Evolutionary conservation across 2,797 vertebrate genomes (phyloP), one percentile per base, ranked within the genome.

Genomic region (Pseudomugil gertrudae): DNA sequence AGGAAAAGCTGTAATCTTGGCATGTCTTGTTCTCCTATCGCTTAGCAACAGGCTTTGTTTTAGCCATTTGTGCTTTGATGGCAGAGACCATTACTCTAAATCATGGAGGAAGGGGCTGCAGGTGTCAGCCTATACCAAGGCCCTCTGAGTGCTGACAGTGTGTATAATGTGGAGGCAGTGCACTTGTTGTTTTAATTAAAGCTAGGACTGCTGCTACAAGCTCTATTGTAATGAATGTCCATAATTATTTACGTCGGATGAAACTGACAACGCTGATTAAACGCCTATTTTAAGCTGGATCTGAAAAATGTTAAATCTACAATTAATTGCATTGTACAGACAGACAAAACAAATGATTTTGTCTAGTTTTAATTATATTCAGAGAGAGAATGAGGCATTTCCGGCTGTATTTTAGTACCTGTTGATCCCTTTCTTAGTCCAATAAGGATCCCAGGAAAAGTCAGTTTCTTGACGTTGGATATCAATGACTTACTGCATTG

Each of bases 1-100:
- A 87, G 66, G 74, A 66, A 71, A 74, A 66, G 69, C 66, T 66
- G 84, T 80, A 77, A 78, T 87, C 76, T 75, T 68, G 67, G 78
- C 69, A 56, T 48, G 15, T 83, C 80, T 72, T 78, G 36, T 57
- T 70, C 65, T 65, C 65, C 73, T 58, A 84, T 85, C n/a, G 73
- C 90, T 82, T 86, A 92, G 86, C 86, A 89, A 91, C 87, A 86
- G 86, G 76, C 80, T 3, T 8, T 43, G 72, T 53, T 81, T 79
- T 43, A 72, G 79, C 74, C 80, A 74, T 72, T 79, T 76, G 75
- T 47, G 2, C 55, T 19, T n/a, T 35, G 38, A 60, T 36, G 36
- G 36, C 48, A 23, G 45, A 74, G 78, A 74, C 74, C 79, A 67
- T 56, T 36, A 58, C 78, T 77, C 64, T 80, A 69, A 84, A 85